Base-by-base conservation (phyloP, 2,113 vertebrate genomes). In the Hemicordylus capensis region DNA sequence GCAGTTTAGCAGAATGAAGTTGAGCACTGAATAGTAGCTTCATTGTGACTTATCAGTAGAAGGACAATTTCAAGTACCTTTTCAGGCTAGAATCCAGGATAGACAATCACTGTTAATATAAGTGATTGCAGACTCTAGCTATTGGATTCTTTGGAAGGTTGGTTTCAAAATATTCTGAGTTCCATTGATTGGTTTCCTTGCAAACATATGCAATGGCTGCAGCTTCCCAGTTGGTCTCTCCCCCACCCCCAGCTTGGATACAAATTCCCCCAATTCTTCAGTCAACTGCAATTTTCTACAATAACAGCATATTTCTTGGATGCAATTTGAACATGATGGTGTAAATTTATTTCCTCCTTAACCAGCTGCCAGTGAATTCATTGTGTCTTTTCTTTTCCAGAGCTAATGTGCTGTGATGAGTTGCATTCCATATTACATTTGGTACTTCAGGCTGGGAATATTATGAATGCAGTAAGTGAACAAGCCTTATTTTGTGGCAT, bases 361-460 rank as follows among this genome's bases (percentile, higher is more conserved):
- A 74, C 26, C 82, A 94, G 81, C 85, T 83, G 28, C 70, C 78
- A 74, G 84, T 91, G 90, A 70, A 94, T 80, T 14, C 3, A 79
- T 46, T 4, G 76, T 85, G 79, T 93, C 75, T 92, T 90, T 90
- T 92, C 89, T 89, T 84, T 92, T 91, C 34, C 92, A 99, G 99
- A 98, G 92, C 89, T 99, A 90, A 98, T 99, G 97, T 96, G 93
- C 6, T 99, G 99, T 90, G 98, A 98, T 89, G 98, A 99, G 79
- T 96, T 99, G n/a, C 98, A 99, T 89, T 97, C 98, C 59, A 97
- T 99, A 91, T 91, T 99, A 82, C 98, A 98, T 93, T 95, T 99
- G 96, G 99, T 99, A 92, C 97, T 99, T 73, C 99, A 99, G 92
- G 98, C 99, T 20, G 99, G 99, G 82, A 99, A 99, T 93, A 98